phyloP scores from a whole-genome alignment of 2,888 invertebrate species.

The Spatulosminthurus flaviceps region DNA sequence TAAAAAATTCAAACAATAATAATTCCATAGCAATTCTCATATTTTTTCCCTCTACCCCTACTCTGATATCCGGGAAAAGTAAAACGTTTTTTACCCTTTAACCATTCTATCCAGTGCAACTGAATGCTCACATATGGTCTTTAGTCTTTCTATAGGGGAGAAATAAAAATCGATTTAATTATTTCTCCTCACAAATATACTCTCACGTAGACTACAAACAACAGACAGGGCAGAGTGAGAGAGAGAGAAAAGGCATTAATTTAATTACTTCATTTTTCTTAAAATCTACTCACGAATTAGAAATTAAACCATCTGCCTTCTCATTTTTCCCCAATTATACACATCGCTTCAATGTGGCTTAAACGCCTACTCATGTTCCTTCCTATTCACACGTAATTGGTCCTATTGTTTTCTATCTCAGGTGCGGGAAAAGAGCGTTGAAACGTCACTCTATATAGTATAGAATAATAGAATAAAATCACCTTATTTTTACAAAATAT shows the following conservation, averaged over 20 bases:
- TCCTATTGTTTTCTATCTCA: neutral
- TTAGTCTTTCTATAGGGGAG: neutral
- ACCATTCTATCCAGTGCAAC: too few relatives aligned
- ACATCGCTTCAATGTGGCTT: neutral
- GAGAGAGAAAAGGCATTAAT: neutral
- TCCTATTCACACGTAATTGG: neutral
- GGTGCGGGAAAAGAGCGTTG: neutral
- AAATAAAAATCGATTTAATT: constrained; percentile 30
- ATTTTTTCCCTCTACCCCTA: too few relatives aligned
- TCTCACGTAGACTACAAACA: constrained; percentile 2
- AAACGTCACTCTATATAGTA: neutral
- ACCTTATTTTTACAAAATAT: too few relatives aligned
- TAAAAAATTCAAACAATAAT: too few relatives aligned
- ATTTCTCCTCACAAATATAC: neutral
- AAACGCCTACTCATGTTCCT: neutral
- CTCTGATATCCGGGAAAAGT: too few relatives aligned
- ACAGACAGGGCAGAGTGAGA: neutral
- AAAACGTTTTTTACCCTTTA: too few relatives aligned
- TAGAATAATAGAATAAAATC: too few relatives aligned
- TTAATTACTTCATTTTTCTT: constrained; percentile 34
- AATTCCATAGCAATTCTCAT: too few relatives aligned
- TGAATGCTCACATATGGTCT: neutral
- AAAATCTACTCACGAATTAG: neutral
- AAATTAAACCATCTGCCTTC: constrained; percentile 18
- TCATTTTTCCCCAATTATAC: constrained; percentile 13